A percentile compares a stretch with the other conserved stretches of the same genome.
These are phyloP conservation scores for Sitobion miscanthi DNA, from an alignment of 1,140 invertebrate species.

Conservation along the genomic window DNA sequence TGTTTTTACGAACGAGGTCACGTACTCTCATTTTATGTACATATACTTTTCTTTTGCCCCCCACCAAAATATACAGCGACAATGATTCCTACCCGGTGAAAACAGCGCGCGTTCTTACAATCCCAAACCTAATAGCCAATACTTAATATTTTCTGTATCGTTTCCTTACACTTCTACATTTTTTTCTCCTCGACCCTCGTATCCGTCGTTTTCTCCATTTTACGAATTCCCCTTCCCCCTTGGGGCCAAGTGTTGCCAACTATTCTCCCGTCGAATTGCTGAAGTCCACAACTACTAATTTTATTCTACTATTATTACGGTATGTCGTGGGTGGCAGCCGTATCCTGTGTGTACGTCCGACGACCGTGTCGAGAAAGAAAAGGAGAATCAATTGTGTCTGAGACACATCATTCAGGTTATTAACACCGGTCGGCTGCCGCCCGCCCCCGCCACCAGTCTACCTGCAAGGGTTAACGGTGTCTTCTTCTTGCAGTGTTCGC, in stretches of 20 bases:
- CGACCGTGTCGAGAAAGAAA: background rate
- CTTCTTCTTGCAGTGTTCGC: conserved; percentile 6
- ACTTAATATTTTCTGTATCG: background rate
- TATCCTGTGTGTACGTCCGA: background rate
- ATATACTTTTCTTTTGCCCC: background rate
- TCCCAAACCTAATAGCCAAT: background rate
- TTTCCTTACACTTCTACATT: background rate
- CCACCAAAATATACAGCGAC: background rate
- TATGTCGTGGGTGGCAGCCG: conserved; percentile 23
- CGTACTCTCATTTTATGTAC: conserved; percentile 33
- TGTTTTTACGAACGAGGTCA: conserved; percentile 37
- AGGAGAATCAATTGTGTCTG: background rate
- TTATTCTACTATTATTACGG: background rate
- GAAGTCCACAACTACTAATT: background rate
- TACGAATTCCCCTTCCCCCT: background rate
- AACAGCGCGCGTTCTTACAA: background rate
- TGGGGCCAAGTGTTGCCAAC: background rate
- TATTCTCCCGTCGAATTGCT: background rate
- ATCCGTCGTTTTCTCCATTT: conserved; percentile 15
- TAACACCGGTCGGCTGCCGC: conserved; percentile 32
- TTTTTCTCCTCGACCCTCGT: background rate
- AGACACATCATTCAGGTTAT: conserved; percentile 44
- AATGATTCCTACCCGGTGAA: background rate
- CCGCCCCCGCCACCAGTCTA: background rate
- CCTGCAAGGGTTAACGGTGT: conserved; percentile 47